Percentiles rank a stretch among this genome's conserved stretches.
phyloP scores from a whole-genome alignment of 1,140 invertebrate species.

The Aphaenogaster rudis region DNA sequence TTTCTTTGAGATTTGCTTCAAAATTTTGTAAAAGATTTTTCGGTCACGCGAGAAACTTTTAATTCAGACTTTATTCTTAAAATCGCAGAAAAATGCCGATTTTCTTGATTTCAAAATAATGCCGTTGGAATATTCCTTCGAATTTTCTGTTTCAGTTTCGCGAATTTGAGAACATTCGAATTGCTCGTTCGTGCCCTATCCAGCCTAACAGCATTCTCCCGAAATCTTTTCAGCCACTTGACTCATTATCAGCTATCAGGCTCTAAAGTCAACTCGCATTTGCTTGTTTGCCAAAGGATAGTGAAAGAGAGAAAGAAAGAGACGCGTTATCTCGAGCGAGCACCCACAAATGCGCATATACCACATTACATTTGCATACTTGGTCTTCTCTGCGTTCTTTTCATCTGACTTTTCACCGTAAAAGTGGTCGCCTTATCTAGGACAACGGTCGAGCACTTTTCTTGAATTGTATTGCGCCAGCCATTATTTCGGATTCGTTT shows the following conservation, averaged over 20 bases:
- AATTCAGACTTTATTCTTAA: background rate
- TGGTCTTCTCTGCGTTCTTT: background rate
- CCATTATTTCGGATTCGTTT: background rate
- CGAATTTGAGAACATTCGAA: background rate
- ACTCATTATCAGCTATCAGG: constrained; percentile 41
- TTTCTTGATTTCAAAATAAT: background rate
- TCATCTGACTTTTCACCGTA: background rate
- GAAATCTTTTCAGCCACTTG: constrained; percentile 19
- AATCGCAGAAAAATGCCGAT: background rate
- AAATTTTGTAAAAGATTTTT: background rate
- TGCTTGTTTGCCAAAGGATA: constrained; percentile 3
- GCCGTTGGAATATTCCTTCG: background rate
- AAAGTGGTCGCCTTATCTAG: constrained; percentile 34
- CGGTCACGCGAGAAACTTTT: background rate
- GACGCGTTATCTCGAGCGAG: constrained; percentile 25
- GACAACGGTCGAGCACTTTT: background rate
- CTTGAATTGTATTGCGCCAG: background rate
- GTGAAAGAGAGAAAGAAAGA: constrained; percentile 16
- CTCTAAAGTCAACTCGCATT: constrained; percentile 12
- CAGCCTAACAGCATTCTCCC: background rate
- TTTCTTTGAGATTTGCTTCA: background rate
- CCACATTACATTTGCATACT: constrained; percentile 45
- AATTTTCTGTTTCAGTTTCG: background rate
- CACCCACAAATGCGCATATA: constrained; percentile 25
- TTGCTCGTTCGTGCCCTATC: background rate